Evolutionary conservation across 2,888 invertebrate genomes (phyloP).

Genomic region (Pocota personata): DNA sequence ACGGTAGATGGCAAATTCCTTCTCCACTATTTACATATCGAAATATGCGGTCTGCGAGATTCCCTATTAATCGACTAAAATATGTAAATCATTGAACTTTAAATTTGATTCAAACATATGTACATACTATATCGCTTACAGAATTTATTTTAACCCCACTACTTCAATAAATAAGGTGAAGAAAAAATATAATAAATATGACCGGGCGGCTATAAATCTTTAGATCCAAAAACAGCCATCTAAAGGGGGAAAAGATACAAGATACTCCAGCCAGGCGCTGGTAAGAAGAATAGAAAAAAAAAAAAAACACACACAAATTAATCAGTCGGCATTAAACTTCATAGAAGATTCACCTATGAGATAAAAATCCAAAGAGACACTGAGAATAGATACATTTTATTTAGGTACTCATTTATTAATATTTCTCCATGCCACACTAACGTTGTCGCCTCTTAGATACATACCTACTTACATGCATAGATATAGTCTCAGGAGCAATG

Average conservation of each 20-base stretch:
- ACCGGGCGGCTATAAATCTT: constrained; percentile 51
- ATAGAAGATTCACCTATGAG: constrained; percentile 67
- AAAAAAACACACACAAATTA: constrained; percentile 50
- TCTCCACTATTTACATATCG: background rate
- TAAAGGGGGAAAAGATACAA: constrained; percentile 22
- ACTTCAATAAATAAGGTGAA: constrained; percentile 12
- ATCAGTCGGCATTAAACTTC: constrained; percentile 69
- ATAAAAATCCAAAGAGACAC: constrained; percentile 62
- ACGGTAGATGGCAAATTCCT: background rate
- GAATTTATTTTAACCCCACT: constrained; percentile 20
- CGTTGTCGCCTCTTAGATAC: constrained; percentile 33
- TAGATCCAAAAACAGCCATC: constrained; percentile 6
- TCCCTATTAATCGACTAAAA: background rate
- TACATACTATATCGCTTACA: background rate
- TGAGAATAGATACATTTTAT: constrained; percentile 71
- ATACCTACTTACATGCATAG: background rate
- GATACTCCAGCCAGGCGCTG: background rate
- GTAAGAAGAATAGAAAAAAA: constrained; percentile 14
- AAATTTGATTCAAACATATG: constrained; percentile 2
- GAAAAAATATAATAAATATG: constrained; percentile 56
- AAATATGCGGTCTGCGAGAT: background rate
- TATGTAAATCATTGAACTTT: background rate
- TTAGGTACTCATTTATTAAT: constrained; percentile 69
- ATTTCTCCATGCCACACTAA: constrained; percentile 44
- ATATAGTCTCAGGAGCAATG: constrained; percentile 24